Percentiles rank a stretch among this genome's conserved stretches.
Conservation (phyloP, 1,140 invertebrate genomes). For the Pachypsylla venusta region DNA sequence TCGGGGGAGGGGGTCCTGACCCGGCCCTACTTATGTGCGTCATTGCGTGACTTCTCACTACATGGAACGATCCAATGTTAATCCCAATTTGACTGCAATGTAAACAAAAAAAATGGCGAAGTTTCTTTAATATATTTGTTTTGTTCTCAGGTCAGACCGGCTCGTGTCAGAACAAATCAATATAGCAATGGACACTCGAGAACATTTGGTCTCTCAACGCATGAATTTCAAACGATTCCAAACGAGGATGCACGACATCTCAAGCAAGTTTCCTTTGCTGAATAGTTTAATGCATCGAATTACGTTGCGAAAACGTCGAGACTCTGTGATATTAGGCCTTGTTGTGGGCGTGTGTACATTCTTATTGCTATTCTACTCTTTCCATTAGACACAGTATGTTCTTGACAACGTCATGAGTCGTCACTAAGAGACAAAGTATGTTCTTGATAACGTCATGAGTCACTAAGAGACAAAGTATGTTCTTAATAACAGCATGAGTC, state of each 20-base stretch:
- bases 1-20: no score
- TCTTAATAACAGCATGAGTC: no score
- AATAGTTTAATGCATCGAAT: conserved; percentile 86
- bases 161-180: conserved; percentile 92
- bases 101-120: no score
- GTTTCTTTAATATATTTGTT: conserved; percentile 18
- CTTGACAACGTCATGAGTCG: no score
- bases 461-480: no score
- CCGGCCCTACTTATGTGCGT: no score
- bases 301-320: conserved; percentile 77
- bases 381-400: no score
- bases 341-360: conserved; percentile 77
- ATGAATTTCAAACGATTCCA: conserved; percentile 78
- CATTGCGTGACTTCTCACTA: no score
- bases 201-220: conserved; percentile 75
- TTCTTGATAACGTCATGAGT: no score
- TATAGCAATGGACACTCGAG: conserved; percentile 88
- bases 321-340: conserved; percentile 75
- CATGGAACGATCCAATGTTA: no score
- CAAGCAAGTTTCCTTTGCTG: conserved; percentile 74
- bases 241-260: conserved; percentile 81
- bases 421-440: no score
- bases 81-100: no score
- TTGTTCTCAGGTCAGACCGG: conserved; percentile 64
- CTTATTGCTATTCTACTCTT: conserved; percentile 67